phyloP scores from a whole-genome alignment of 1,140 invertebrate genomes.

The Drosophila baimaii region DNA sequence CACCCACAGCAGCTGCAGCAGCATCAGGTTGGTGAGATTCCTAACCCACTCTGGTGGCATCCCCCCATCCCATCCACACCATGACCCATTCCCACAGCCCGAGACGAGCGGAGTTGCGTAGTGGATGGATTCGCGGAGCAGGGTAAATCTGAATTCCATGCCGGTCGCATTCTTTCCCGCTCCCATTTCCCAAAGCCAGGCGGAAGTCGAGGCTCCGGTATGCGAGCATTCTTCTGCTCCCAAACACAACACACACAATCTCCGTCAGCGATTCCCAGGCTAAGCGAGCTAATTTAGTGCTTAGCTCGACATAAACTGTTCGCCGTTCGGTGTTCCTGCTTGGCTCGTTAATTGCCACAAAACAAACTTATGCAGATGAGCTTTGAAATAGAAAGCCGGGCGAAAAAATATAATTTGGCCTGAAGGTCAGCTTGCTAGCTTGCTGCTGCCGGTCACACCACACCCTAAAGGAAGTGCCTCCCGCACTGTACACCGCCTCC shows the following conservation, averaged over 20 bases:
- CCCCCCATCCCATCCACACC: constrained; percentile 35
- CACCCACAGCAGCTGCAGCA: constrained; percentile 33
- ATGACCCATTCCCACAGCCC: constrained; percentile 74
- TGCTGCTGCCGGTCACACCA: constrained; percentile 27
- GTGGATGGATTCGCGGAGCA: constrained; percentile 25
- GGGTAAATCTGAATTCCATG: constrained; percentile 60
- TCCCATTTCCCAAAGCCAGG: constrained; percentile 58
- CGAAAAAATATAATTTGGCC: constrained; percentile 46
- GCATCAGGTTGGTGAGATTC: not conserved
- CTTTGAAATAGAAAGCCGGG: constrained; percentile 70
- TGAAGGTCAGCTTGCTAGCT: constrained; percentile 67
- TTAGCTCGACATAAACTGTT: constrained; percentile 51
- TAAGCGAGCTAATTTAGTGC: constrained; percentile 66
- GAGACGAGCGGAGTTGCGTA: constrained; percentile 62
- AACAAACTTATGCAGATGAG: constrained; percentile 22
- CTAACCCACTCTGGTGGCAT: constrained; percentile 44
- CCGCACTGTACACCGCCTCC: constrained; percentile 17
- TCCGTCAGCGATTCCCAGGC: constrained; percentile 38
- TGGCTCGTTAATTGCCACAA: constrained; percentile 21
- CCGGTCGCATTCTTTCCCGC: constrained; percentile 59
- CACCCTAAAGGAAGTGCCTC: constrained; percentile 54
- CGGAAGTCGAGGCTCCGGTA: constrained; percentile 69
- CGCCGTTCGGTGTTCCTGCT: constrained; percentile 33
- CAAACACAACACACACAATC: constrained; percentile 7
- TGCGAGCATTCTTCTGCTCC: constrained; percentile 54